These are phyloP conservation scores for Kryptolebias marmoratus DNA, from an alignment of 2,113 vertebrate genomes.

Conservation along the genomic window DNA sequence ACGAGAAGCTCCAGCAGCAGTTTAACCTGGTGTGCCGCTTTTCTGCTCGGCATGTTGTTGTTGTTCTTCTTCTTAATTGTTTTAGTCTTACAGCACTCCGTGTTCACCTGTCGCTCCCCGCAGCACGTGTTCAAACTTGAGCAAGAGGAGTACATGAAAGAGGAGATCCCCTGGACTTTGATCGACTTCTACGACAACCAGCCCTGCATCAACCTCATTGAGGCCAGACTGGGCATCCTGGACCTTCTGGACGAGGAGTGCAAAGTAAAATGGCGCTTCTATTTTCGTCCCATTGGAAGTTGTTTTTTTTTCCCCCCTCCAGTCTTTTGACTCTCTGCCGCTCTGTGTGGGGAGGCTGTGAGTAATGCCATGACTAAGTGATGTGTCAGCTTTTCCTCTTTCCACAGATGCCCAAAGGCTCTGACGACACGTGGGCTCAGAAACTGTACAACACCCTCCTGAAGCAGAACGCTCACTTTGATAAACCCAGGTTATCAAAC, in stretches of 20 bases:
- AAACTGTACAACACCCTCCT: constrained; percentile 94
- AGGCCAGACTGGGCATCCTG: constrained; percentile 92
- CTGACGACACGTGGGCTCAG: constrained; percentile 95
- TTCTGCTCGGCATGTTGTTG: background rate
- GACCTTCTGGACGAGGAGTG: constrained; percentile 98
- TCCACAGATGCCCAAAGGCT: constrained; percentile 94
- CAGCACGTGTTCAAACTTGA: constrained; percentile 98
- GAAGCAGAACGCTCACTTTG: constrained; percentile 90
- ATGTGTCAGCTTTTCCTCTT: constrained; percentile 56
- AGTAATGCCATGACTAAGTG: constrained; percentile 59
- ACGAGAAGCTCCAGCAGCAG: constrained; percentile 98
- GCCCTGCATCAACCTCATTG: constrained; percentile 96
- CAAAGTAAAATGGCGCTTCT: constrained; percentile 79
- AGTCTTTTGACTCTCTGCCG: constrained; percentile 18
- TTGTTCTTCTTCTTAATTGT: background rate
- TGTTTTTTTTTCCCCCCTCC: background rate
- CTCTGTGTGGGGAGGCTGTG: constrained; percentile 45
- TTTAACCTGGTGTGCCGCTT: constrained; percentile 91
- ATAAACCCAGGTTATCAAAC: constrained; percentile 95
- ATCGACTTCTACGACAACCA: constrained; percentile 99
- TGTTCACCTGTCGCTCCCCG: constrained; percentile 6
- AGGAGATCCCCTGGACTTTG: constrained; percentile 96
- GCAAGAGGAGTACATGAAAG: constrained; percentile 97
- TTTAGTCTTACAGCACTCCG: background rate
- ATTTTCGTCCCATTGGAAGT: background rate